Evolutionary conservation across 2,113 vertebrate species (phyloP), one percentile per base, ranked within the genome.

Genomic region (Hiodon tergisus): DNA sequence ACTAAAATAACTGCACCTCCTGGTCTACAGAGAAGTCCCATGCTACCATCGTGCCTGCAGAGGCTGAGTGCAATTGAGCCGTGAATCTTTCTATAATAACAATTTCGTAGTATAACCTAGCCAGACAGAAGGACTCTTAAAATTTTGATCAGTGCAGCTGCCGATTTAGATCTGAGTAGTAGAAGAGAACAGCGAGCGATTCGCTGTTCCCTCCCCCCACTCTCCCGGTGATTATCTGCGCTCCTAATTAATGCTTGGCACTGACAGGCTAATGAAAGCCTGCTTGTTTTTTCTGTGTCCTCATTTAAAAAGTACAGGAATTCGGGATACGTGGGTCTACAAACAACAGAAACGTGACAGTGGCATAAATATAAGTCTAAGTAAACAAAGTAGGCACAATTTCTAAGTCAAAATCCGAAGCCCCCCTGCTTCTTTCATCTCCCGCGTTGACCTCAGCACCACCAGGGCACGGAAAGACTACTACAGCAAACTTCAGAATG

Each of bases 191-290:
- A 31, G 50, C 3, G 47, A 60, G 5, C 10, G 11, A 10, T 14
- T 54, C 17, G 46, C 8, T 69, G 52, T 65, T 59, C 65, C 63
- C 73, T 59, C 53, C 63, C 31, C 55, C 69, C 46, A 11, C 46
- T 31, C 73, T 67, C 65, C 17, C 55, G 8, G 54, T 63, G 65
- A 75, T 68, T 75, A 75, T 55, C 73, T 67, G 54, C 6, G 14
- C 73, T 74, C 17, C 65, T 68, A 75, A 75, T 75, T 67, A 75
- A 68, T 75, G 53, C 73, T 13, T 60, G 65, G 65, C 65, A 51
- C 53, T 67, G 65, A 59, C 65, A 67, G 8, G 53, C 55, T 55
- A 67, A 59, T 67, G 73, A 75, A 67, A 68, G 73, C 65, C 65
- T 75, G 73, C 63, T 54, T 67, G 73, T 46, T 68, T 31, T 59